Evolutionary conservation across 2,113 vertebrate species (phyloP).

Genomic region (Anthoscopus minutus): DNA sequence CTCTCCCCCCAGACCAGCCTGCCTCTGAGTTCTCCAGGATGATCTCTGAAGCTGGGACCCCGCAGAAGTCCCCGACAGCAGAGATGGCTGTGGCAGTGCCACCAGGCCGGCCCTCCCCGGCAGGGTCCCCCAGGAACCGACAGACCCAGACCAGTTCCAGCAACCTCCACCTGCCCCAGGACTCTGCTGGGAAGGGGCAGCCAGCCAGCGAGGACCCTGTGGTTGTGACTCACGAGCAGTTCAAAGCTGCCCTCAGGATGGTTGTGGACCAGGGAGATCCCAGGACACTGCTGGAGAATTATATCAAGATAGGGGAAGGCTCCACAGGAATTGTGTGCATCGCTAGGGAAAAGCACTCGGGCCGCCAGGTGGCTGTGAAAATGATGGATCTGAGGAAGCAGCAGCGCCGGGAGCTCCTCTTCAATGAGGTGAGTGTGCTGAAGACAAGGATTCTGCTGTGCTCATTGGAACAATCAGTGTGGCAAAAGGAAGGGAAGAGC

Average conservation of each 20-base stretch:
- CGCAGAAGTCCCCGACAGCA: slow-evolving; percentile 52
- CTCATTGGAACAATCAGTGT: fast-evolving
- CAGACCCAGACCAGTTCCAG: slow-evolving; percentile 88
- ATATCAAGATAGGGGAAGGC: slow-evolving; percentile 95
- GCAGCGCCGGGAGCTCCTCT: slow-evolving; percentile 93
- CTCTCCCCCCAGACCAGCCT: slow-evolving; percentile 69
- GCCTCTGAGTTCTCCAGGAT: slow-evolving; percentile 53
- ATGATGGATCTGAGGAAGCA: slow-evolving; percentile 98
- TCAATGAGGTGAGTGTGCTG: slow-evolving; percentile 84
- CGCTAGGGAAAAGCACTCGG: slow-evolving; percentile 91
- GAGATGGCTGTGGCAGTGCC: slow-evolving; percentile 24
- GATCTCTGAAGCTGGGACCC: slow-evolving; percentile 57
- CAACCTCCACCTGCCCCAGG: slow-evolving; percentile 82
- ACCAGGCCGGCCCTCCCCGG: slow-evolving; percentile 87
- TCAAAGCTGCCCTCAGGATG: slow-evolving; percentile 96
- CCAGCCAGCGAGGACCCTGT: slow-evolving; percentile 75
- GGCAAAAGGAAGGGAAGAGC: background rate
- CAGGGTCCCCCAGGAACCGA: slow-evolving; percentile 85
- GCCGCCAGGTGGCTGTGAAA: slow-evolving; percentile 93
- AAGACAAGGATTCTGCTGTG: background rate
- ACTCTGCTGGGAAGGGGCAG: slow-evolving; percentile 71
- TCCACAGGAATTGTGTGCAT: slow-evolving; percentile 96
- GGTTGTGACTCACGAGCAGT: slow-evolving; percentile 94
- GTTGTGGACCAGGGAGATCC: slow-evolving; percentile 97
- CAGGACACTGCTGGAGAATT: slow-evolving; percentile 88